Evolutionary conservation across 2,797 vertebrate species (phyloP).

Genomic region (Enteromius paludinosus): DNA sequence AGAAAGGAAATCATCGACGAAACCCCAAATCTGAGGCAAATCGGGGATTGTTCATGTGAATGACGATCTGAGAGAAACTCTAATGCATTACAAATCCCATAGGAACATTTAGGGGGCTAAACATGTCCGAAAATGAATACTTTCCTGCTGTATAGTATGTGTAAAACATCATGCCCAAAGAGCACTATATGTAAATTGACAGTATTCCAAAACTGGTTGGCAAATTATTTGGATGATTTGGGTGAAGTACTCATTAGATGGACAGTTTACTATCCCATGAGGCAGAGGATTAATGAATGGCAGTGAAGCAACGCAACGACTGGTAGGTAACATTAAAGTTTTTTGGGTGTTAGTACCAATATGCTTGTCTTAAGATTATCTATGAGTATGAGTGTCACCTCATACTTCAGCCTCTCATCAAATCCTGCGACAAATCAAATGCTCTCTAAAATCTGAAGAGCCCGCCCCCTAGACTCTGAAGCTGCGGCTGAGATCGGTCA

Average conservation of each 20-base stretch:
- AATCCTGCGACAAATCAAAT: too few species aligned
- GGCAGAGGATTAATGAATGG: background rate
- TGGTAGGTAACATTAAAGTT: too few species aligned
- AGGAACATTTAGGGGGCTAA: background rate
- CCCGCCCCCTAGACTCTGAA: too few species aligned
- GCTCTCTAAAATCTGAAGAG: too few species aligned
- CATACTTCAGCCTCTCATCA: too few species aligned
- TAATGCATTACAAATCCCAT: background rate
- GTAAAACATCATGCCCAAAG: background rate
- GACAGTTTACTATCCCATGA: background rate
- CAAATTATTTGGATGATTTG: background rate
- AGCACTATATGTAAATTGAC: background rate
- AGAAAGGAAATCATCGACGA: background rate
- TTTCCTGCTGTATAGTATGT: background rate
- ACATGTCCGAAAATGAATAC: background rate
- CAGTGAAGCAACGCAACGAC: background rate
- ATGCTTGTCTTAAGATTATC: too few species aligned
- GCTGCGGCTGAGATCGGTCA: too few species aligned
- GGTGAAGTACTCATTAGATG: background rate
- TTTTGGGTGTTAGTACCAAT: too few species aligned
- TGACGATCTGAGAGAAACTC: background rate
- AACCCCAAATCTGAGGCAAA: background rate
- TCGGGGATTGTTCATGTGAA: background rate
- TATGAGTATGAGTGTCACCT: too few species aligned
- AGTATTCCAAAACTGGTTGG: background rate